These are phyloP conservation scores for Neotragus pygmaeus DNA, from an alignment of 2,113 vertebrate species.

Conservation along the genomic window DNA sequence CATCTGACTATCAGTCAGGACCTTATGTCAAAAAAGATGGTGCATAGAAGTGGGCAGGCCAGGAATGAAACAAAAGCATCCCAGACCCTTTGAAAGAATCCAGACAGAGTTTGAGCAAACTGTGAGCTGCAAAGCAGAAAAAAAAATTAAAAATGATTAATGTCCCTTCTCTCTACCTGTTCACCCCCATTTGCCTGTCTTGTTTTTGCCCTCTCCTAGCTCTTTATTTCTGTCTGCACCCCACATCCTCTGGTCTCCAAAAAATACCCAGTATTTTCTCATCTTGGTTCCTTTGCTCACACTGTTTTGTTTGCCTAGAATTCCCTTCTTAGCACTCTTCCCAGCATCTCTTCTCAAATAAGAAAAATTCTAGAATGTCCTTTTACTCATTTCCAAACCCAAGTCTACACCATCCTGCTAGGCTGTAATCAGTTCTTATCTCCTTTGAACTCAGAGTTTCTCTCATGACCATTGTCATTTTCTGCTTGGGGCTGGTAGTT, in stretches of 20 bases:
- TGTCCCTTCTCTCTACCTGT: background rate
- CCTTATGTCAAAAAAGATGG: background rate
- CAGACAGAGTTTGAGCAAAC: background rate
- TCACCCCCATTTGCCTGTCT: background rate
- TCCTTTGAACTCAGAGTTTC: slow-evolving; percentile 10
- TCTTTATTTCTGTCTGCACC: background rate
- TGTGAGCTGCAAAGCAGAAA: background rate
- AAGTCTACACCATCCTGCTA: background rate
- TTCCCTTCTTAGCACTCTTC: background rate
- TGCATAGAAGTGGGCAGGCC: background rate
- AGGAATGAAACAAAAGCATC: background rate
- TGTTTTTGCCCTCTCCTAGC: background rate
- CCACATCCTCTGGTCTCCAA: background rate
- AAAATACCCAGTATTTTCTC: background rate
- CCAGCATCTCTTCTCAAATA: background rate
- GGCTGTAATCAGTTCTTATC: background rate
- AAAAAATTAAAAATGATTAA: slow-evolving; percentile 10
- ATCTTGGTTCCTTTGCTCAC: background rate
- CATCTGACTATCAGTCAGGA: background rate
- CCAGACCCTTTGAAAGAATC: background rate
- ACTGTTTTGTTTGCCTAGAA: background rate
- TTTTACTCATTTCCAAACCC: background rate
- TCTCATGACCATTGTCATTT: background rate
- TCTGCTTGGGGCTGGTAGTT: background rate
- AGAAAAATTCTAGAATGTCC: background rate